phyloP scores from a whole-genome alignment of 2,113 vertebrate genomes.

The Pterocles burchelli region DNA sequence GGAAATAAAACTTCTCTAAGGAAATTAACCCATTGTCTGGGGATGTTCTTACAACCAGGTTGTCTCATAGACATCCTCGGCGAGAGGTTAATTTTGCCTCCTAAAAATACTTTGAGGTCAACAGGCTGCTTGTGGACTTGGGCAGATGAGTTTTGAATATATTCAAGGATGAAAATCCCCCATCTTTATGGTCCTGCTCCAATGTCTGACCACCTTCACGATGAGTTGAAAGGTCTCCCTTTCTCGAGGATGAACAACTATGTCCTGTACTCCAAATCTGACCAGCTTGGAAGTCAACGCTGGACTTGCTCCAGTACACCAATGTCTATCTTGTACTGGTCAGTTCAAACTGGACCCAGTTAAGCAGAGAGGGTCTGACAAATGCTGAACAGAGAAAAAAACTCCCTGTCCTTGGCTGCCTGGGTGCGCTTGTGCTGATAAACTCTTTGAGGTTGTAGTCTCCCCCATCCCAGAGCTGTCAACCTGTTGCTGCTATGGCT shows the following conservation, averaged over 20 bases:
- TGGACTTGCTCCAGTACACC: background rate
- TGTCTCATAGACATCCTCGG: background rate
- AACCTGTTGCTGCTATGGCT: background rate
- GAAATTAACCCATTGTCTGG: background rate
- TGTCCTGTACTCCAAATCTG: background rate
- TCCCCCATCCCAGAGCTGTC: background rate
- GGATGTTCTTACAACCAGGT: background rate
- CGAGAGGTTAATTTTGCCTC: background rate
- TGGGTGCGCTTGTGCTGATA: rapidly evolving
- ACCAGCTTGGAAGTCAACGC: background rate
- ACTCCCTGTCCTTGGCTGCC: background rate
- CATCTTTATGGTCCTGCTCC: rapidly evolving
- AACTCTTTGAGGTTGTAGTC: too few species aligned
- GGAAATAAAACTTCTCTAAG: background rate
- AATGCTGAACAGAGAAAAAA: background rate
- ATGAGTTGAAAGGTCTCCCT: background rate
- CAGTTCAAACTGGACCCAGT: background rate
- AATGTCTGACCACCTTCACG: background rate
- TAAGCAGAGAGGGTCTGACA: background rate
- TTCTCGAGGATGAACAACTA: background rate
- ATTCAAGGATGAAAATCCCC: background rate
- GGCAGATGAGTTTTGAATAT: background rate
- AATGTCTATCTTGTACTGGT: background rate
- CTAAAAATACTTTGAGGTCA: background rate
- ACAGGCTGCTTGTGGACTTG: background rate